These are phyloP conservation scores for Pegea sp. DNA, from an alignment of 23 tunicate species.

Conservation along the genomic window DNA sequence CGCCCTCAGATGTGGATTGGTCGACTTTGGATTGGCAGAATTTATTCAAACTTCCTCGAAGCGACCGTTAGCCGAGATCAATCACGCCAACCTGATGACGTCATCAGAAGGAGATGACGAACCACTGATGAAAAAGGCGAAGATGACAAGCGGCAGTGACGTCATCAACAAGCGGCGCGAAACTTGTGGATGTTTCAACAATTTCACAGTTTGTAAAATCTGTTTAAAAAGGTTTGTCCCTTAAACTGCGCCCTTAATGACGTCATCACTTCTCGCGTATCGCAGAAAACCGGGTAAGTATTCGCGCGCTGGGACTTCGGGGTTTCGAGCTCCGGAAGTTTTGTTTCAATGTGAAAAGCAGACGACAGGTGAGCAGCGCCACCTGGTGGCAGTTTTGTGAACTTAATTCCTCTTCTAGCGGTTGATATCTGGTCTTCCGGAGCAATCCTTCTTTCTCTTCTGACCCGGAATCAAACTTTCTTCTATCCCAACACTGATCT, in stretches of 20 bases:
- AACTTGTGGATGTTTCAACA: not conserved
- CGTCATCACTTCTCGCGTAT: too few species aligned
- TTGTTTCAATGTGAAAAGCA: slow-evolving; percentile 44
- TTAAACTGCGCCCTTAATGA: too few species aligned
- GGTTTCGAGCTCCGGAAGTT: slow-evolving; percentile 95
- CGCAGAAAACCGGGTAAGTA: slow-evolving; percentile 27
- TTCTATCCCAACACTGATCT: slow-evolving; percentile 58
- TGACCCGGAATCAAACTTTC: slow-evolving; percentile 73
- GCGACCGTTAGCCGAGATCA: not conserved
- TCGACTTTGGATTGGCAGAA: slow-evolving; percentile 83
- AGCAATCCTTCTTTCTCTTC: slow-evolving; percentile 57
- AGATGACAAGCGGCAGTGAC: not conserved
- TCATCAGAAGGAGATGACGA: not conserved
- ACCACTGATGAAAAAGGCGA: not conserved
- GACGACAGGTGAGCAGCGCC: slow-evolving; percentile 35
- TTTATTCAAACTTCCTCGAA: not conserved
- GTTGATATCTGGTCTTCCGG: slow-evolving; percentile 98
- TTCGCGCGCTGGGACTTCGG: slow-evolving; percentile 86
- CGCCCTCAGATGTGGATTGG: slow-evolving; percentile 58
- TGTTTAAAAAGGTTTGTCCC: not conserved
- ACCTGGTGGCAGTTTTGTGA: not conserved
- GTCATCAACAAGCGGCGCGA: not conserved
- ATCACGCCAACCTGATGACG: not conserved
- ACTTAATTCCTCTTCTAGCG: slow-evolving; percentile 8
- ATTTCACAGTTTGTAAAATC: not conserved